phyloP scores from a whole-genome alignment of 2,797 vertebrate species.

The Rhyacichthys aspro region DNA sequence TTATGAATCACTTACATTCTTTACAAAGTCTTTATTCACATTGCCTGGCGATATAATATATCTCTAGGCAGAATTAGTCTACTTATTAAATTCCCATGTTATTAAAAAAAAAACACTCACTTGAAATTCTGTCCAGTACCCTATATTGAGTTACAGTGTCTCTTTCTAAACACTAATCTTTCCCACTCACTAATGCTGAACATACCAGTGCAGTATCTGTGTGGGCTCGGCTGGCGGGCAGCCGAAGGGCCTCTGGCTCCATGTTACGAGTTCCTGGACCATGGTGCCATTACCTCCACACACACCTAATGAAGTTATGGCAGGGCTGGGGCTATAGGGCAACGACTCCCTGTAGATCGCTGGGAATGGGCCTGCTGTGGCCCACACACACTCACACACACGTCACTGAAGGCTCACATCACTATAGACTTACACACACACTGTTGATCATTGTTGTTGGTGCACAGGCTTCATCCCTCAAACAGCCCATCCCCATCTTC shows the following conservation, averaged over 20 bases:
- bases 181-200: conserved; percentile 34
- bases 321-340: conserved; percentile 66
- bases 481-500: conserved; percentile 15
- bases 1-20: conserved; percentile 59
- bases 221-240: conserved; percentile 65
- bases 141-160: conserved; percentile 40
- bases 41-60: conserved; percentile 33
- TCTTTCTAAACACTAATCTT: conserved; percentile 41
- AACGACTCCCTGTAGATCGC: conserved; percentile 72
- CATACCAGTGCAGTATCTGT: conserved; percentile 63
- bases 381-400: conserved; percentile 64
- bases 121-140: conserved; percentile 37
- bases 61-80: conserved; percentile 39
- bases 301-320: conserved; percentile 81
- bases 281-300: conserved; percentile 72
- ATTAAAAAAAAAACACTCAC: conserved; percentile 35
- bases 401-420: conserved; percentile 7
- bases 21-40: conserved; percentile 49
- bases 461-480: conserved; percentile 13
- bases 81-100: conserved; percentile 48
- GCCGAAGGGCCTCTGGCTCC: conserved; percentile 68
- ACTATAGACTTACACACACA: neutral
- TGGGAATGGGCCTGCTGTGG: conserved; percentile 47
- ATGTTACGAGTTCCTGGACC: conserved; percentile 75
- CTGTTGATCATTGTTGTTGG: neutral